Percentiles rank a stretch among this genome's conserved stretches.
These are phyloP conservation scores for Leptopilina clavipes DNA, from an alignment of 1,140 invertebrate genomes.

Conservation along the genomic window DNA sequence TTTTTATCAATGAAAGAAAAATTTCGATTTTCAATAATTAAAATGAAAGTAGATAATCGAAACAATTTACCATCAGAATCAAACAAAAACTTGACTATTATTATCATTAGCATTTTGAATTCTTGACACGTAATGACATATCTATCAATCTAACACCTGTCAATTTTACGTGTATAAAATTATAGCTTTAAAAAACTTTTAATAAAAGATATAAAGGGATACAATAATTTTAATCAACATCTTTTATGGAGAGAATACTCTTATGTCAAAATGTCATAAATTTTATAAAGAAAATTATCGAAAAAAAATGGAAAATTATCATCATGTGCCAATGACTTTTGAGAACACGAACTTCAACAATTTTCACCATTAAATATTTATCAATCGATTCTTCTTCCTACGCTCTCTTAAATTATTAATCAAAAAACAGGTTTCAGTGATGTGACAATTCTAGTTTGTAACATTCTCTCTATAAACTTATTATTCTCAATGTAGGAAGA, in stretches of 20 bases:
- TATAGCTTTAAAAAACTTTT: too few relatives aligned
- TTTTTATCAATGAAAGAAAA: too few relatives aligned
- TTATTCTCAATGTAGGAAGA: too few relatives aligned
- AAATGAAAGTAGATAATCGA: too few relatives aligned
- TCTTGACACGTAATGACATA: conserved; percentile 3
- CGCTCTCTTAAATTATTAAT: conserved; percentile 38
- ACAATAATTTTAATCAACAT: not conserved
- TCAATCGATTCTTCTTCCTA: conserved; percentile 43
- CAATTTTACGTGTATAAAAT: too few relatives aligned
- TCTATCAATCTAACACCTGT: not conserved
- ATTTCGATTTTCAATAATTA: too few relatives aligned
- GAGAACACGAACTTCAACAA: not conserved
- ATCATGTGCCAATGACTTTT: not conserved
- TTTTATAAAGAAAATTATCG: not conserved
- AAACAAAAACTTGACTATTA: not conserved
- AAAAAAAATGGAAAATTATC: not conserved
- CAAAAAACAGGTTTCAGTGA: conserved; percentile 40
- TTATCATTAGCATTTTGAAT: not conserved
- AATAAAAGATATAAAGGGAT: not conserved
- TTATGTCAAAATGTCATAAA: not conserved
- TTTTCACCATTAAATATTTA: conserved; percentile 32
- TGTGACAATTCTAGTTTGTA: conserved; percentile 26
- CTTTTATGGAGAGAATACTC: not conserved
- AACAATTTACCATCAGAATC: conserved; percentile 11
- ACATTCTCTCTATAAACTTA: too few relatives aligned